phyloP scores from a whole-genome alignment of 2,888 invertebrate species.

The Tetranychus truncatus region DNA sequence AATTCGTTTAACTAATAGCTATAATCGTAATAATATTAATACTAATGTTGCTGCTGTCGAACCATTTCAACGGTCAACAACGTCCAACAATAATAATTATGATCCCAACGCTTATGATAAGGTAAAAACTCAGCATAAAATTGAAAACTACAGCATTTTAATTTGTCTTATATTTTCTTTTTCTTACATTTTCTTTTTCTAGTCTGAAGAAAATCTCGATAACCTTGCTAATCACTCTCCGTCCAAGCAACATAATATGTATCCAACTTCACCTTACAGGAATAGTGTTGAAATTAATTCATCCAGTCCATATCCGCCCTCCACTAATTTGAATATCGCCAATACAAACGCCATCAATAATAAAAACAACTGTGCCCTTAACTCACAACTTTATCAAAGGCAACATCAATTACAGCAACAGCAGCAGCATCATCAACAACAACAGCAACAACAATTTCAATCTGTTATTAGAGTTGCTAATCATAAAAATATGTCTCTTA shows the following conservation, averaged over 20 bases:
- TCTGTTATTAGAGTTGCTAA: not conserved
- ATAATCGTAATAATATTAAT: conserved; percentile 21
- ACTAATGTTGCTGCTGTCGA: conserved; percentile 34
- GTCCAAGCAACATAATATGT: conserved; percentile 49
- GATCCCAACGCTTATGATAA: not conserved
- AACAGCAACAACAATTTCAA: conserved; percentile 16
- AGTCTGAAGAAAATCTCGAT: not conserved
- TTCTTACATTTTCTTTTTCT: not conserved
- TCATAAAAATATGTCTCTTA: not conserved
- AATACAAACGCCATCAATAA: not conserved
- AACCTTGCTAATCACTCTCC: not conserved
- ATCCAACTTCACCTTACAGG: conserved; percentile 74
- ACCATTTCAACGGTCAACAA: conserved; percentile 31
- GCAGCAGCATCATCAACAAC: conserved; percentile 23
- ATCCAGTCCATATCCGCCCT: conserved; percentile 29
- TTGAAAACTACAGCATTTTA: not conserved
- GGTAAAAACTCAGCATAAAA: too few species aligned
- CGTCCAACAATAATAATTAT: not conserved
- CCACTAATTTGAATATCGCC: conserved; percentile 28
- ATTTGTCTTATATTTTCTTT: not conserved
- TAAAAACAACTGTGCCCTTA: not conserved
- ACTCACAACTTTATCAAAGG: conserved; percentile 14
- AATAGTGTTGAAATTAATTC: conserved; percentile 43
- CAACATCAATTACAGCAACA: conserved; percentile 23
- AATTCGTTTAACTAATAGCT: not conserved